Percentiles rank a stretch among this genome's conserved stretches.
These are phyloP conservation scores for Rutpela maculata DNA, from an alignment of 2,888 invertebrate genomes.

Conservation along the genomic window DNA sequence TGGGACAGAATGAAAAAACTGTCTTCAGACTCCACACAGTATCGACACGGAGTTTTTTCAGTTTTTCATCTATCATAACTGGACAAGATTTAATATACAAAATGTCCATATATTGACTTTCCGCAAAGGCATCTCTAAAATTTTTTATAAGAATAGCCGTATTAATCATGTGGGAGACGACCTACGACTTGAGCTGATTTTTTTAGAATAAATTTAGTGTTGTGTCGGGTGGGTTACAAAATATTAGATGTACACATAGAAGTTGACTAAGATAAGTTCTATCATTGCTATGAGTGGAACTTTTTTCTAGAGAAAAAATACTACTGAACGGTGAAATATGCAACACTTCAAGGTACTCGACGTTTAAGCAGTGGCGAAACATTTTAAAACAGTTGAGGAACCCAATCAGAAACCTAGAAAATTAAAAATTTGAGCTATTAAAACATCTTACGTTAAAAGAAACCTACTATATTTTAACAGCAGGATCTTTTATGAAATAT, in stretches of 20 bases:
- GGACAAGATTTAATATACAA: conserved; percentile 70
- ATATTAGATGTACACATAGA: conserved; percentile 34
- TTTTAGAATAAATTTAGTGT: conserved; percentile 31
- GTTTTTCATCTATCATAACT: conserved; percentile 67
- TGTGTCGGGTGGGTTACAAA: conserved; percentile 30
- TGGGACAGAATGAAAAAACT: conserved; percentile 61
- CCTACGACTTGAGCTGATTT: conserved; percentile 48
- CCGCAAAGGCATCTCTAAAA: conserved; percentile 47
- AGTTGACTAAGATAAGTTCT: conserved; percentile 40
- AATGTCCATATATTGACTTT: conserved; percentile 57
- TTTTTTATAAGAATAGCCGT: conserved; percentile 32
- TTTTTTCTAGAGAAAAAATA: conserved; percentile 36
- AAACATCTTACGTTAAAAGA: no score
- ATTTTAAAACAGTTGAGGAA: neutral
- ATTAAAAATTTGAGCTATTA: no score
- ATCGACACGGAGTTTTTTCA: conserved; percentile 58
- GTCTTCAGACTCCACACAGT: conserved; percentile 54
- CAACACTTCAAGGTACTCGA: neutral
- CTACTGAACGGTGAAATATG: conserved; percentile 21
- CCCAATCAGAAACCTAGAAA: neutral
- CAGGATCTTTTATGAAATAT: no score
- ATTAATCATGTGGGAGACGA: conserved; percentile 41
- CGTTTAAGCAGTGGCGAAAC: neutral
- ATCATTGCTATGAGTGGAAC: conserved; percentile 25
- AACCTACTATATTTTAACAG: no score